Evolutionary conservation across 30 jellyfish, hydroid and myxozoan genomes (phyloP), one percentile per base, ranked within the genome.

Genomic region (Aurelia aurita): DNA sequence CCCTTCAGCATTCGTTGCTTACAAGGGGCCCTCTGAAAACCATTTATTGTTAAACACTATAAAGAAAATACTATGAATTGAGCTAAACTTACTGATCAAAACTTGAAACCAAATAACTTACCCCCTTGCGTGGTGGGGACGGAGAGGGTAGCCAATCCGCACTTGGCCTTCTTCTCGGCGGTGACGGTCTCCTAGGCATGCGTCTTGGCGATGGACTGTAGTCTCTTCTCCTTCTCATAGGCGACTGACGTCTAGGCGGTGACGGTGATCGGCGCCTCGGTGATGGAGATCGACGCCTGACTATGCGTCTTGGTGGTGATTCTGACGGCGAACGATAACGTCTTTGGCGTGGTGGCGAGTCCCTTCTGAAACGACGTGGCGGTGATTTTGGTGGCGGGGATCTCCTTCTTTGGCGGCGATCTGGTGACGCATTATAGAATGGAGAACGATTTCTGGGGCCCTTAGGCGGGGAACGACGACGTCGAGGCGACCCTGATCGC

Each of bases 191-290:
- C 47, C 87, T 74, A 5, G 81, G 81, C 44, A 55, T 85, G 29
- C 93, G 93, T 25, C 93, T 83, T 58, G 86, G 93, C 6, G 87
- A 71, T 43, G 93, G 93, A 70, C 93, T 83, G 87, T 26, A 43
- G 21, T 83, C 93, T 7, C 93, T 74, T 19, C 93, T 61, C 44
- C 93, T 70, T 31, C 85, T 67, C 10, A 81, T 39, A 3, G 91
- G 91, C 20, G 91, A 81, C 69, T 81, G 91, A 51, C 93, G 93
- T 20, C 86, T 71, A 21, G 83, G 81, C 13, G 93, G 77, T 19
- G 84, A 34, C 7, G 84, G 84, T 20, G 84, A 57, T 8, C 87
- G 86, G 15, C 93, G 80, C 55, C 87, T 69, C n/a, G 93, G 84
- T 8, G 86, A 74, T 12, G 84, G 84, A 10, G 84, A 57, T 27